Conservation (phyloP, 2,888 invertebrate genomes). For the Macrosiphum euphorbiae region DNA sequence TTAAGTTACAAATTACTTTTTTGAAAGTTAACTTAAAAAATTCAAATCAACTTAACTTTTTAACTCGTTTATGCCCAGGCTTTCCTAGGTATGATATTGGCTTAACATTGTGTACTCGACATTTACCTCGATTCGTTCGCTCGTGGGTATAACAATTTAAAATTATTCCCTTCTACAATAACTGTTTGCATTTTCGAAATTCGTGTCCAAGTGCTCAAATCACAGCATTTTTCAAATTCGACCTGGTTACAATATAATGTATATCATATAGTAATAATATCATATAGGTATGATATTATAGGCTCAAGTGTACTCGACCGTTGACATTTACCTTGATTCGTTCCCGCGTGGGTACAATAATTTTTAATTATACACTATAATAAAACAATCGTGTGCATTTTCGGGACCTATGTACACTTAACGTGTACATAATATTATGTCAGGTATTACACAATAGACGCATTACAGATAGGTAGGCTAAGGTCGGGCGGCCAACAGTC, state of each 20-base stretch:
- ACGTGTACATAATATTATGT: neutral
- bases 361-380: neutral
- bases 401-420: neutral
- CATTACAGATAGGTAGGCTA: neutral
- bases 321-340: slow-evolving; percentile 7
- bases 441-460: neutral
- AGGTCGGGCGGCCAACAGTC: neutral
- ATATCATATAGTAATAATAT: no score
- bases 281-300: neutral
- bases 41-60: no score
- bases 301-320: neutral
- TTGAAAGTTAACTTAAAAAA: no score
- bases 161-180: neutral
- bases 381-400: neutral
- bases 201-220: neutral
- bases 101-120: neutral
- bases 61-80: no score
- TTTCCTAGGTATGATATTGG: no score
- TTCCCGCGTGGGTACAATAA: neutral
- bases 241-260: neutral
- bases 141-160: neutral
- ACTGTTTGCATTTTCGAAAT: neutral
- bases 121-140: neutral
- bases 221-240: neutral
- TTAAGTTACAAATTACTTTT: no score